Evolutionary conservation across 2,113 vertebrate genomes (phyloP).

Genomic region (Rattus norvegicus): DNA sequence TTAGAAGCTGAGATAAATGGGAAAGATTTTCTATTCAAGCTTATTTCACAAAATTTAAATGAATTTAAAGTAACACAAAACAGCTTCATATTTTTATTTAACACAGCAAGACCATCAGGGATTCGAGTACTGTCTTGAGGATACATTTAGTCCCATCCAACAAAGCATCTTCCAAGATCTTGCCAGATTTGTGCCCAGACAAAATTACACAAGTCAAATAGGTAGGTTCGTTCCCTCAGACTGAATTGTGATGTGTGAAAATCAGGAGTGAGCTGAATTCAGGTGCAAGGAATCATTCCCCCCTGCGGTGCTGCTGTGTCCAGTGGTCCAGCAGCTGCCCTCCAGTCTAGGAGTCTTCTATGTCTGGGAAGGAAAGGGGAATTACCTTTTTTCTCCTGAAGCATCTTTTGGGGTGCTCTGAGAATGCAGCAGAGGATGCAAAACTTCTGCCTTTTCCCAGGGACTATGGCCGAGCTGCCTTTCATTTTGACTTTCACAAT

Average conservation of each 20-base stretch:
- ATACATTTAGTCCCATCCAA: neutral
- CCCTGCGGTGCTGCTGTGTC: fast-evolving
- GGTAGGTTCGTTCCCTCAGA: neutral
- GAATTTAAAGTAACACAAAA: neutral
- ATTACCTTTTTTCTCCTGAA: neutral
- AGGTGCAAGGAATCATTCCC: too few relatives aligned
- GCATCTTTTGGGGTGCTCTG: neutral
- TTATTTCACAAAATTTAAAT: neutral
- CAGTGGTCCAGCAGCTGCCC: neutral
- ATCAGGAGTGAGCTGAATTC: neutral
- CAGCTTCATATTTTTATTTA: neutral
- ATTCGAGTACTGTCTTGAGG: neutral
- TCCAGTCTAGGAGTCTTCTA: neutral
- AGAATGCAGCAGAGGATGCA: neutral
- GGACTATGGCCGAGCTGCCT: neutral
- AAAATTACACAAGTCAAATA: neutral
- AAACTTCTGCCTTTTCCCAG: neutral
- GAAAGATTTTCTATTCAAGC: neutral
- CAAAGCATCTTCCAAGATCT: neutral
- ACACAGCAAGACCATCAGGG: neutral
- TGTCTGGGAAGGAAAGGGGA: neutral
- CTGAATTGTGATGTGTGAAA: neutral
- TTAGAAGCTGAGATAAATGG: neutral
- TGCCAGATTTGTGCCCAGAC: neutral
- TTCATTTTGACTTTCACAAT: neutral